Base-by-base conservation (phyloP, 2,888 invertebrate species). In the Leptinotarsa haldemani region DNA sequence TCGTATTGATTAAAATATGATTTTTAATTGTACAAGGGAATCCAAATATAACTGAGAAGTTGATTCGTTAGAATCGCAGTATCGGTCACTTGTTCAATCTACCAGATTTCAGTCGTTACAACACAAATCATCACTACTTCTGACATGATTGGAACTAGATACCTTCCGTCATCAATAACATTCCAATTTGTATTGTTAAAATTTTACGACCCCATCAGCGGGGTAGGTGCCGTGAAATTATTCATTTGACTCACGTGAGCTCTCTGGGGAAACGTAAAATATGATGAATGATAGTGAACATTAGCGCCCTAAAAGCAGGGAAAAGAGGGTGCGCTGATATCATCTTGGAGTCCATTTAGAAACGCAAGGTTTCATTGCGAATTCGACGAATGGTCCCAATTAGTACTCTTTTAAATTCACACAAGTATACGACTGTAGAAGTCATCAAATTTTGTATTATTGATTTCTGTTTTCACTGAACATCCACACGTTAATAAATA, bases 221-320 rank as follows among this genome's bases (percentile, higher is more conserved):
- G 69, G 53, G 46, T 46, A 46, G 47, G 56, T 48, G 46, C n/a
- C 65, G 69, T 65, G 16, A 65, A 73, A 73, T 73, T 63, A 73
- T 69, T 73, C 73, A 73, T 69, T 65, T 69, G 30, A 50, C 58
- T 73, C 69, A 73, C 69, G 65, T 73, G 73, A 69, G 50, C 47
- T 53, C 73, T 65, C 64, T 64, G 63, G 73, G 69, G 73, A 40
- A 68, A 25, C 69, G 50, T 68, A 47, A 64, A 68, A 72, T 68
- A 68, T 64, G 64, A 58, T 63, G 65, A 65, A 65, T 66, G 30
- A 48, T 73, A 73, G 61, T 50, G 52, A 65, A 73, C 65, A 69
- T 69, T 73, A 67, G 48, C 69, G 69, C 73, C 69, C 71, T 65
- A 56, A 65, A 65, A 53, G 47, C 53, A 65, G 46, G 53, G 65